Evolutionary conservation across 2,113 vertebrate genomes (phyloP).

Genomic region (Ursus arctos): DNA sequence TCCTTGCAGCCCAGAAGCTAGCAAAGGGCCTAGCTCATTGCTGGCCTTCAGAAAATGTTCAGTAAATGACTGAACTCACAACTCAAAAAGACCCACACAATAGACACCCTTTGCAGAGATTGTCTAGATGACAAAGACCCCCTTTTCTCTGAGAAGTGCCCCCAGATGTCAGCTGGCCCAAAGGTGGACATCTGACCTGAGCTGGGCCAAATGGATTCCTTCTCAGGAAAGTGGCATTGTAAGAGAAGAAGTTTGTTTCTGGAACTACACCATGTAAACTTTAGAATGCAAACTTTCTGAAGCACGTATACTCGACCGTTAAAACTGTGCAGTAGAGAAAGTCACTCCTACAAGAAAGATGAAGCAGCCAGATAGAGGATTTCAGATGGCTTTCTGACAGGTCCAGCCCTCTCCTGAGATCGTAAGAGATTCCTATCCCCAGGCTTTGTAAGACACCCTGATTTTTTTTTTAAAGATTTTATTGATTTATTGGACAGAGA

Average conservation of each 20-base stretch:
- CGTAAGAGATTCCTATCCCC: not conserved
- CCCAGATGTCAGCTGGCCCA: not conserved
- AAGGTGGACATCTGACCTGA: not conserved
- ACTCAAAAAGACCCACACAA: not conserved
- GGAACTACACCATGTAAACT: not conserved
- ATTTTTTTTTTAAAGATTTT: not conserved
- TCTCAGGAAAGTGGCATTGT: not conserved
- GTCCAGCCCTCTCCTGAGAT: not conserved
- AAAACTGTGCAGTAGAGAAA: not conserved
- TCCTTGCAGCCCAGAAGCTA: not conserved
- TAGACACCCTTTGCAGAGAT: not conserved
- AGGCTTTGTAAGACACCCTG: not conserved
- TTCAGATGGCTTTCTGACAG: not conserved
- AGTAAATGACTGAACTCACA: not conserved
- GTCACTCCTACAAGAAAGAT: not conserved
- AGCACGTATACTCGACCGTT: not conserved
- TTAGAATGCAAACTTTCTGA: not conserved
- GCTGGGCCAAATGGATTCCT: not conserved
- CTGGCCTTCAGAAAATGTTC: not conserved
- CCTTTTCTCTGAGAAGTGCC: not conserved
- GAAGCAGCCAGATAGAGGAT: not conserved
- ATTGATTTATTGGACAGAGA: no score
- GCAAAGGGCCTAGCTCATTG: not conserved
- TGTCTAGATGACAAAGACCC: not conserved
- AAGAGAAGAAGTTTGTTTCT: constrained; percentile 23